Conservation (phyloP, 2,113 vertebrate species). For the Tyto alba region DNA sequence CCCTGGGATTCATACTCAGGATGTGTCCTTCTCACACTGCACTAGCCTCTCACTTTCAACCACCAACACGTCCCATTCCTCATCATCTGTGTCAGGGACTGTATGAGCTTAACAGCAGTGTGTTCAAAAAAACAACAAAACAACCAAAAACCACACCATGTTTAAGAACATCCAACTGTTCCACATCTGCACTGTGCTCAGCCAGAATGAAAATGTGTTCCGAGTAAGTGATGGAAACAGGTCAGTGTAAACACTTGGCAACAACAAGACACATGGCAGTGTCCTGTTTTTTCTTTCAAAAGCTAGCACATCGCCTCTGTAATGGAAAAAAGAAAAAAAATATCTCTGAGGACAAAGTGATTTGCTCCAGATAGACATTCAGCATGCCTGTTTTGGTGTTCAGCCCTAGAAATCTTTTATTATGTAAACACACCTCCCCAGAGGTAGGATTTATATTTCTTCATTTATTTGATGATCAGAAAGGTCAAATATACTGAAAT, state of each 20-base stretch:
- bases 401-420: neutral
- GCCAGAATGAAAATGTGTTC: slow-evolving; percentile 38
- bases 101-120: neutral
- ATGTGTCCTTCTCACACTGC: neutral
- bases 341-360: neutral
- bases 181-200: slow-evolving; percentile 21
- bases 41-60: neutral
- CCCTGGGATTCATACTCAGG: neutral
- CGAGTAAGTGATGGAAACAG: slow-evolving; percentile 37
- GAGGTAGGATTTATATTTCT: neutral
- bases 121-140: neutral
- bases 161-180: slow-evolving; percentile 59
- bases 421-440: neutral
- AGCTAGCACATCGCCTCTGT: neutral
- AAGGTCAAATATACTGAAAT: slow-evolving; percentile 20
- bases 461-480: neutral
- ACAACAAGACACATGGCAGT: neutral
- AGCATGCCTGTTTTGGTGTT: neutral
- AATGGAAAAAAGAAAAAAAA: neutral
- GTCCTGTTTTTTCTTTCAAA: neutral
- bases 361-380: neutral
- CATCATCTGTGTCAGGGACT: neutral
- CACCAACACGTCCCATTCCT: slow-evolving; percentile 5
- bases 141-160: neutral
- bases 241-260: slow-evolving; percentile 40